Evolutionary conservation across 1,140 invertebrate species (phyloP), one percentile per base, ranked within the genome.

Genomic region (Zaprionus ornatus): DNA sequence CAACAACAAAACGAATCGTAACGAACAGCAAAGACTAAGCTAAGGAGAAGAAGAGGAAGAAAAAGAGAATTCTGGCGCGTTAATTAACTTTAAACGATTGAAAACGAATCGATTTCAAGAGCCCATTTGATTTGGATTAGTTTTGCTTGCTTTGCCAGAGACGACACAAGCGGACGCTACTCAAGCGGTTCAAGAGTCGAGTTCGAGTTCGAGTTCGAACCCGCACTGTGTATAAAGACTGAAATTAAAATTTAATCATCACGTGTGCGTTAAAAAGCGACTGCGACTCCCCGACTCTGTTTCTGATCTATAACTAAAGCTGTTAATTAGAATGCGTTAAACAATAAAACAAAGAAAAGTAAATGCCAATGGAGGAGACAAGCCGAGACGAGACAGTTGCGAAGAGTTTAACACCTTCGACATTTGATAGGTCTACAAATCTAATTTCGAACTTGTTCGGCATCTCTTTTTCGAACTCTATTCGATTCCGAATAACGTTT

Each of bases 41-140:
- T 56, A 21, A 71, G 54, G 55, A 76, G 13, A 17, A 12, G 32
- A 37, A 10, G 19, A 15, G 12, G 15, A 55, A 7, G 10, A n/a
- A n/a, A 57, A 19, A 17, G 19, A 57, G 66, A 88, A 90, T 88
- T 90, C 74, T 88, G 71, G 78, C 68, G 82, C 82, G 85, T 90
- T 90, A 90, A 90, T 90, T 90, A 90, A 90, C 85, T 90, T 90
- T 90, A 90, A 90, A 90, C 85, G 85, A 90, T 90, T 90, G 86
- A 90, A 90, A 90, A 90, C 85, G 85, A 90, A 90, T 90, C 82
- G 85, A 90, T 90, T 90, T 90, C 64, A 66, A 82, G 79, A 77
- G 79, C 76, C 86, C 85, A 90, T 90, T 90, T 90, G 85, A 90
- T 90, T 90, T 90, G 86, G 85, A 90, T 90, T 90, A 90, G 85